These are phyloP conservation scores for Trichogramma dendrolimi DNA, from an alignment of 2,888 invertebrate species.

Conservation along the genomic window DNA sequence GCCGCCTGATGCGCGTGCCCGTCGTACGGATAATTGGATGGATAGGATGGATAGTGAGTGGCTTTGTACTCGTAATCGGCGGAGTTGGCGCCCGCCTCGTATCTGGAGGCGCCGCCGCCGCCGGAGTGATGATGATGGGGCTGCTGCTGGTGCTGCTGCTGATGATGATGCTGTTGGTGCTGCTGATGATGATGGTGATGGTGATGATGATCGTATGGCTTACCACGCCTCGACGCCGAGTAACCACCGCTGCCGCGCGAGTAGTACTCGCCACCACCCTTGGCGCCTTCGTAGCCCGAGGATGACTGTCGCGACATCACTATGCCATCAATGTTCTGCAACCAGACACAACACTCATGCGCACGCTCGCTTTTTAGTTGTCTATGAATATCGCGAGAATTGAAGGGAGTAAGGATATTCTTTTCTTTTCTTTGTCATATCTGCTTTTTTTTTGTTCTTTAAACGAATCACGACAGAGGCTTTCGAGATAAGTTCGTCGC, in stretches of 20 bases:
- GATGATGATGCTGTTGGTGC: neutral
- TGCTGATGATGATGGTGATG: neutral
- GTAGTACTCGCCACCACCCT: constrained; percentile 49
- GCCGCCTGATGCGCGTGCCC: constrained; percentile 38
- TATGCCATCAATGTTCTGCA: constrained; percentile 52
- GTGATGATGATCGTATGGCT: constrained; percentile 32
- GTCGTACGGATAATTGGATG: constrained; percentile 50
- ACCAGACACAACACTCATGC: constrained; percentile 47
- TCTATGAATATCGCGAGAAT: no score
- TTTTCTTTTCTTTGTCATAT: constrained; percentile 1
- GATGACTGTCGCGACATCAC: constrained; percentile 50
- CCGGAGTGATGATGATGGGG: constrained; percentile 14
- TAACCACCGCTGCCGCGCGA: constrained; percentile 49
- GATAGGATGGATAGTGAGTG: constrained; percentile 50
- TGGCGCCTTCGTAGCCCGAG: constrained; percentile 44
- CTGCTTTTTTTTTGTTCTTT: constrained; percentile 2
- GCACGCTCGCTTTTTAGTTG: constrained; percentile 33
- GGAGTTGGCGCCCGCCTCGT: constrained; percentile 20
- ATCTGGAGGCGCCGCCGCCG: constrained; percentile 17
- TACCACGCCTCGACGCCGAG: constrained; percentile 46
- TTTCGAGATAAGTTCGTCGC: no score
- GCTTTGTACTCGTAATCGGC: constrained; percentile 50
- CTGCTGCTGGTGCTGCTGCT: constrained; percentile 20
- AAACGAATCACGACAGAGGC: no score
- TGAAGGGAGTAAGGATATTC: neutral